These are phyloP conservation scores for Morphnarchus princeps DNA, from an alignment of 2,113 vertebrate species.

Conservation along the genomic window DNA sequence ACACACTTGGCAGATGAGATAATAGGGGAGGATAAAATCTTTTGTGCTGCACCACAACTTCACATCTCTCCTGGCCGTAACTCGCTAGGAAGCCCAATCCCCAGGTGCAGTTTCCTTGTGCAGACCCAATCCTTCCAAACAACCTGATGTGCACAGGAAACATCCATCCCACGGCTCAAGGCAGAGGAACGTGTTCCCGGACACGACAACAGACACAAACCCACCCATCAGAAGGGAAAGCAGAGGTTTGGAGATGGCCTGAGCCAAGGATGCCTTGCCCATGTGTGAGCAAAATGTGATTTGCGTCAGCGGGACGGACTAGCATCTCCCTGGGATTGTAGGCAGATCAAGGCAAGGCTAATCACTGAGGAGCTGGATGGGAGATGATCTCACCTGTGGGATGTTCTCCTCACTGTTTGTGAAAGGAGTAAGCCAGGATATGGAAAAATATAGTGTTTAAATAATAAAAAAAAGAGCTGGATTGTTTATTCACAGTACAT, in stretches of 20 bases:
- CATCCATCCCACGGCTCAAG: background rate
- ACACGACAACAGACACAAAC: background rate
- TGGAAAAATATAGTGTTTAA: background rate
- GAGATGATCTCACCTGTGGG: background rate
- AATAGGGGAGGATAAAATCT: background rate
- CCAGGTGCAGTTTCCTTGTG: background rate
- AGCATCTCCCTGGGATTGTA: background rate
- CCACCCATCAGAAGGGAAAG: background rate
- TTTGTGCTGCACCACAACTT: background rate
- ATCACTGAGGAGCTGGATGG: background rate
- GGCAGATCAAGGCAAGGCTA: background rate
- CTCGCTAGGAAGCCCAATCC: fast-evolving
- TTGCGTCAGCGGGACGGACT: background rate
- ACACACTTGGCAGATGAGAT: background rate
- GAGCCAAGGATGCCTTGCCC: background rate
- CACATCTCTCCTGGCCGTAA: fast-evolving
- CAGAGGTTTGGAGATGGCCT: background rate
- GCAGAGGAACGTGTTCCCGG: fast-evolving
- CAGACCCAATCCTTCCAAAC: background rate
- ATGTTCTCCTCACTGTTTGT: background rate
- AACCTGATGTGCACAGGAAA: fast-evolving
- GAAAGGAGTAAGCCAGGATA: background rate
- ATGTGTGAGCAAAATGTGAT: background rate
- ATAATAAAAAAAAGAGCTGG: background rate
- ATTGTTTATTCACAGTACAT: background rate